These are phyloP conservation scores for Limnodromus scolopaceus DNA, from an alignment of 2,797 vertebrate species.

Conservation along the genomic window DNA sequence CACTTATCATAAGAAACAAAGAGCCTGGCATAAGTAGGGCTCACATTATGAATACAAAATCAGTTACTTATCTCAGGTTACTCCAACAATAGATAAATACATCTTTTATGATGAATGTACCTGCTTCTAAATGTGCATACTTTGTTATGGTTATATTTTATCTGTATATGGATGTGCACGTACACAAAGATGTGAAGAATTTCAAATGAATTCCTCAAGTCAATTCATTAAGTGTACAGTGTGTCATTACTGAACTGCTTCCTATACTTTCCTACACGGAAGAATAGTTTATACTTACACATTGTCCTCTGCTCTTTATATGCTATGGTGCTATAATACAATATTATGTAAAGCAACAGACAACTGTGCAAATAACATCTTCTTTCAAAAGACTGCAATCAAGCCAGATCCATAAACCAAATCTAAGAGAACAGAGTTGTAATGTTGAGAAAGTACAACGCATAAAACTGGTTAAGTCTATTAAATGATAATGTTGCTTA, in stretches of 20 bases:
- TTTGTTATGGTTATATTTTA: not conserved
- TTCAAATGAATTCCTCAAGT: not conserved
- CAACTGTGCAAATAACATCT: not conserved
- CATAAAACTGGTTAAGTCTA: conserved; percentile 46
- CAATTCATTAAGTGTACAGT: not conserved
- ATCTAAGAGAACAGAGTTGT: not conserved
- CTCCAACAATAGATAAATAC: conserved; percentile 21
- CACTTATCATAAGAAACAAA: conserved; percentile 89
- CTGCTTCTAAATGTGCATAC: conserved; percentile 16
- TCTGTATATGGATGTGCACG: not conserved
- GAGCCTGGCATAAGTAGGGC: conserved; percentile 75
- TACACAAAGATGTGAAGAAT: not conserved
- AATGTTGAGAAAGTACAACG: not conserved
- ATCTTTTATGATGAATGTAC: conserved; percentile 54
- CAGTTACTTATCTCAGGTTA: conserved; percentile 54
- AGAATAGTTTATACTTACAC: not conserved
- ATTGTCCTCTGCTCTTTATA: not conserved
- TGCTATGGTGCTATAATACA: not conserved
- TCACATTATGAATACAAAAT: conserved; percentile 68
- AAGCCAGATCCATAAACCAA: conserved; percentile 1
- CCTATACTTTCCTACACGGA: not conserved
- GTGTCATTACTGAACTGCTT: not conserved
- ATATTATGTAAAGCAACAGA: not conserved
- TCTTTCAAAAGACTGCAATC: not conserved
- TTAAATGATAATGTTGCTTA: conserved; percentile 69